Base-by-base conservation (phyloP, 2,888 invertebrate genomes). In the Chloroclystis v-ata region DNA sequence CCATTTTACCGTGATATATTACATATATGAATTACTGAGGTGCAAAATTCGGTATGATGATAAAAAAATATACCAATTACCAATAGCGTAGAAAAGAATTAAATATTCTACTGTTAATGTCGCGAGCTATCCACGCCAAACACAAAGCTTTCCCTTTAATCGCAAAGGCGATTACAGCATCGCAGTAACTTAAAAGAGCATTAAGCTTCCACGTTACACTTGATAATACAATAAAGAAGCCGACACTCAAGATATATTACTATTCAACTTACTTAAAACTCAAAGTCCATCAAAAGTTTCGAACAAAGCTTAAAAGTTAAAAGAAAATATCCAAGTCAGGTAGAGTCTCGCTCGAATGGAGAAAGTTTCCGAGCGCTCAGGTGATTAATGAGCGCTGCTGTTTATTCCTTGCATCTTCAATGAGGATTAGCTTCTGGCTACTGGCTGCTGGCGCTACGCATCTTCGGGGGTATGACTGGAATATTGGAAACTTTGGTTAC, bases 221-320 rank as follows among this genome's bases (percentile, higher is more conserved):
- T 69, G 67, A 67, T 76, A 74, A 72, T 68, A 67, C 69, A 72
- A 69, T 70, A 72, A 75, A 70, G 69, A 58, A 62, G 71, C 67
- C 52, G 56, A 65, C 62, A 69, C 74, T 60, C 74, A 80, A 84
- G 84, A 85, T 83, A 78, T 82, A 85, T 83, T 82, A 83, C 83
- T 82, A 85, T 85, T 84, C 81, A 83, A 85, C 77, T 80, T 77
- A 82, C 82, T 85, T 83, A 83, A 84, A 85, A 84, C 82, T 83
- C 78, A 67, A 77, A 85, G 83, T 84, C 84, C 82, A 85, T 85
- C 85, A 84, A 81, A 83, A 83, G 76, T 85, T 83, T 72, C 68
- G 76, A 82, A 81, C 77, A 78, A 81, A 82, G 84, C 85, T 87
- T 85, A 85, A 82, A 86, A 86, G 86, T 86, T 86, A 86, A 83